These are phyloP conservation scores for Psittacula echo DNA, from an alignment of 2,797 vertebrate species.

Conservation along the genomic window DNA sequence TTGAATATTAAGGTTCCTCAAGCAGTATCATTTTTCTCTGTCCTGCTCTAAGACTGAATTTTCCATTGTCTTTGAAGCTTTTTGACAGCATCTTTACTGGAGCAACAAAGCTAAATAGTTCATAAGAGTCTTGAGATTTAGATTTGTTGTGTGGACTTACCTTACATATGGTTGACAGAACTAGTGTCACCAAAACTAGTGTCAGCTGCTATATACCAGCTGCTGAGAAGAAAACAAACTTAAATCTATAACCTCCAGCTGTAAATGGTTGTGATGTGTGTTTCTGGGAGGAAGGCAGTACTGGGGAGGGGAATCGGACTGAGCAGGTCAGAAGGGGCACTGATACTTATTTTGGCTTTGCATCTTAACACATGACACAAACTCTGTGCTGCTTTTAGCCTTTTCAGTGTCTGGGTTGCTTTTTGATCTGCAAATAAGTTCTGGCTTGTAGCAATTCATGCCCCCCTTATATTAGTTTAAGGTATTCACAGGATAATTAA, in stretches of 20 bases:
- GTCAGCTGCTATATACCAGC: not conserved
- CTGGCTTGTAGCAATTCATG: not conserved
- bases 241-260: not conserved
- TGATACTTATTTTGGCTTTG: not conserved
- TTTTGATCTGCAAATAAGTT: conserved; percentile 5
- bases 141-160: not conserved
- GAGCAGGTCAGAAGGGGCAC: not conserved
- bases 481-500: not conserved
- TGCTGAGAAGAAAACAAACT: not conserved
- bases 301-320: not conserved
- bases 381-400: not conserved
- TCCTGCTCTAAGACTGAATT: not conserved
- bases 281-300: not conserved
- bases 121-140: not conserved
- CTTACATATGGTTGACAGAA: not conserved
- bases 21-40: not conserved
- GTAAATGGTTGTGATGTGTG: not conserved
- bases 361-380: not conserved
- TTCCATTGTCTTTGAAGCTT: not conserved
- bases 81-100: not conserved
- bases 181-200: not conserved
- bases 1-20: not conserved
- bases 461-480: not conserved
- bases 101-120: not conserved
- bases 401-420: not conserved